A percentile compares a stretch with the other conserved stretches of the same genome.
These are phyloP conservation scores for Hylyphantes graminicola DNA, from an alignment of 1,140 invertebrate species.

Conservation along the genomic window DNA sequence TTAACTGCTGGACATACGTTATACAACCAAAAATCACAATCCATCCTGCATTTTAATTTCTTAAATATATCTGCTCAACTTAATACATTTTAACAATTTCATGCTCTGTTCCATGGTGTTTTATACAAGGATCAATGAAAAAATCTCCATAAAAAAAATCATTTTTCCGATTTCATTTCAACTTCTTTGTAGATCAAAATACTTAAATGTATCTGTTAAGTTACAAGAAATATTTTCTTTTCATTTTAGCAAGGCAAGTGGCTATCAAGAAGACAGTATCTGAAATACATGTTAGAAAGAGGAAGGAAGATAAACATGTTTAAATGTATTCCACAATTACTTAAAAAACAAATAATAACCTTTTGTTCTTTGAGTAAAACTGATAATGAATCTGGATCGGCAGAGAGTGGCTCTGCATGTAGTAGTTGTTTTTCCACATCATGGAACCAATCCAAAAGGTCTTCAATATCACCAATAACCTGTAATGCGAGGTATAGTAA, in stretches of 20 bases:
- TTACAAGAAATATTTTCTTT: background rate
- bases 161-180: too few species aligned
- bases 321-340: background rate
- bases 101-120: too few species aligned
- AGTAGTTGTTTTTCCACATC: constrained; percentile 86
- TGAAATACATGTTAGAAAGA: background rate
- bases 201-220: background rate
- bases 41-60: too few species aligned
- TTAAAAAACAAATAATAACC: constrained; percentile 62
- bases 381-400: constrained; percentile 87
- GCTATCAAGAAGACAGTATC: background rate
- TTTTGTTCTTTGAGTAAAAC: constrained; percentile 94
- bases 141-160: too few species aligned
- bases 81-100: too few species aligned
- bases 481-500: constrained; percentile 66
- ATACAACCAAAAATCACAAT: too few species aligned
- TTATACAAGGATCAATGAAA: too few species aligned
- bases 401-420: constrained; percentile 88
- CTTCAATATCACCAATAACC: constrained; percentile 94
- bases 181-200: too few species aligned
- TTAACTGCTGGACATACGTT: too few species aligned
- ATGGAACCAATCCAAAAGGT: constrained; percentile 94
- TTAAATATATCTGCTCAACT: too few species aligned
- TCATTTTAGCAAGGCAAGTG: background rate
- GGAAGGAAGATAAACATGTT: too few species aligned